These are phyloP conservation scores for Tribolium castaneum DNA, from an alignment of 1,140 invertebrate species.

Conservation along the genomic window DNA sequence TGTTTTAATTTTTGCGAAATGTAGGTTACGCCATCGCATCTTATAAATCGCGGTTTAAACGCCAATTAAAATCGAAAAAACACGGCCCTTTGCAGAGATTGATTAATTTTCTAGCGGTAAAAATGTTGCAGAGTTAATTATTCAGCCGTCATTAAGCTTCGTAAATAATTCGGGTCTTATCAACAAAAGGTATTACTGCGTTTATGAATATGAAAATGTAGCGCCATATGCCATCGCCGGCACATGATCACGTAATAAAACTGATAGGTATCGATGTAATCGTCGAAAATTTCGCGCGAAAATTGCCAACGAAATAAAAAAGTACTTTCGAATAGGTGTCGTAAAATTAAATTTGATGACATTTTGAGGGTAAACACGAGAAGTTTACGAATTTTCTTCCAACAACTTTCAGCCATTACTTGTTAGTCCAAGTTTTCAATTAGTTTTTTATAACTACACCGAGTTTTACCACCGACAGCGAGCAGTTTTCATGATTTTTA, in stretches of 20 bases:
- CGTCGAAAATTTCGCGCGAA: background rate
- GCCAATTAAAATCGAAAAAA: constrained; percentile 17
- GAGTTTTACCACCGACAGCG: background rate
- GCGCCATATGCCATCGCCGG: background rate
- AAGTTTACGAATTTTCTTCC: background rate
- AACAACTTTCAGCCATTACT: background rate
- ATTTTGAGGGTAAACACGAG: background rate
- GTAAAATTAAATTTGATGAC: constrained; percentile 19
- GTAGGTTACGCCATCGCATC: constrained; percentile 5
- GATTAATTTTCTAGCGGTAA: background rate
- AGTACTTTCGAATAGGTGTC: background rate
- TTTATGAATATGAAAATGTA: constrained; percentile 12
- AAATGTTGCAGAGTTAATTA: background rate
- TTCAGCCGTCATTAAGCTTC: background rate
- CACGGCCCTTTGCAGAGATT: constrained; percentile 13
- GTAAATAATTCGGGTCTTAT: background rate
- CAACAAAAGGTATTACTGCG: background rate
- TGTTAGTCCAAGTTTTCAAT: background rate
- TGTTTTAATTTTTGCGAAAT: constrained; percentile 11
- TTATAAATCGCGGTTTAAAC: constrained; percentile 3
- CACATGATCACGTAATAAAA: background rate
- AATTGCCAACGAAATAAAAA: background rate
- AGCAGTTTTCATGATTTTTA: background rate
- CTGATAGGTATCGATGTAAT: background rate
- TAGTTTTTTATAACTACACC: constrained; percentile 7